Percentiles rank a stretch among this genome's conserved stretches.
phyloP scores from a whole-genome alignment of 2,797 vertebrate genomes.

The Acrossocheilus fasciatus region DNA sequence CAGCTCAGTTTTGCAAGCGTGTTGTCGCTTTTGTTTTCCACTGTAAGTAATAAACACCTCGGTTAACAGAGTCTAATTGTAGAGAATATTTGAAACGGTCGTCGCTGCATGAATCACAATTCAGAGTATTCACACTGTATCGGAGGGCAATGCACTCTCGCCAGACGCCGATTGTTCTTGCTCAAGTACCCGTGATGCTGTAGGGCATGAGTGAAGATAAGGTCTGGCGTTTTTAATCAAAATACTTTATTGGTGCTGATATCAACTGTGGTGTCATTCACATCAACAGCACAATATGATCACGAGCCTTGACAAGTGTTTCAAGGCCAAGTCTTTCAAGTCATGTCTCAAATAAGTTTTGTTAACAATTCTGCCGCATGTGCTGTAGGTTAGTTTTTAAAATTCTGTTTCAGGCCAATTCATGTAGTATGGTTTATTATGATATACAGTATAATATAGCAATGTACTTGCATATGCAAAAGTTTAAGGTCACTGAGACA shows the following conservation, averaged over 20 bases:
- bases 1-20: background rate
- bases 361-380: background rate
- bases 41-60: slow-evolving; percentile 8
- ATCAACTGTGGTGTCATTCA: background rate
- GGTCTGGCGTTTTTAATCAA: slow-evolving; percentile 8
- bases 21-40: slow-evolving; percentile 27
- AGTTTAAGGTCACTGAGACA: background rate
- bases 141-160: background rate
- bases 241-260: background rate
- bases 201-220: slow-evolving; percentile 4
- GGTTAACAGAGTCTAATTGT: slow-evolving; percentile 15
- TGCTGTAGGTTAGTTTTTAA: background rate
- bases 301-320: background rate
- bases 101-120: slow-evolving; percentile 20
- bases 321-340: background rate
- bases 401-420: background rate
- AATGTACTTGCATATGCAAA: background rate
- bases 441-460: background rate
- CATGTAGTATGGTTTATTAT: background rate
- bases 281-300: background rate
- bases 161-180: slow-evolving; percentile 1
- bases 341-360: background rate
- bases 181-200: background rate
- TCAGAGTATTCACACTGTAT: background rate
- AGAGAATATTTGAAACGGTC: background rate